phyloP scores from a whole-genome alignment of 2,797 vertebrate species.

The Poeciliopsis infans region DNA sequence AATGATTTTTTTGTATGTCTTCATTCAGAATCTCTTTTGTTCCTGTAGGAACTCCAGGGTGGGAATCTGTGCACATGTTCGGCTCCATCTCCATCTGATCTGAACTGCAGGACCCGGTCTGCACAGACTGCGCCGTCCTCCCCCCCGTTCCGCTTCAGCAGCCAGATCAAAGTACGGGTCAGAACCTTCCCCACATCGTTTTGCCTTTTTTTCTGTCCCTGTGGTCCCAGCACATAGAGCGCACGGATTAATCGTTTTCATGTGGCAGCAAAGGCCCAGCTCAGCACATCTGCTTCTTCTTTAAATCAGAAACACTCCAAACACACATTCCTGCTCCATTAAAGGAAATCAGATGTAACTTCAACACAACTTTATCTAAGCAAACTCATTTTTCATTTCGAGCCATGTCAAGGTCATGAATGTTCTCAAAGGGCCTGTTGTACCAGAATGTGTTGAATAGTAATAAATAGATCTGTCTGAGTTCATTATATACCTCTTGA shows the following conservation, averaged over 20 bases:
- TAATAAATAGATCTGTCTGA: no score
- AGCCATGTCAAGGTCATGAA: no score
- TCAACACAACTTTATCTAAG: background rate
- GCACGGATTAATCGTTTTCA: constrained; percentile 53
- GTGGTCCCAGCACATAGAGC: constrained; percentile 17
- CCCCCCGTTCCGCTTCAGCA: constrained; percentile 56
- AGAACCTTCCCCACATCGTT: constrained; percentile 13
- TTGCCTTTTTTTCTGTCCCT: constrained; percentile 17
- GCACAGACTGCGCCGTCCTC: constrained; percentile 47
- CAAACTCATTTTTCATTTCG: no score
- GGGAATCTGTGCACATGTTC: constrained; percentile 61
- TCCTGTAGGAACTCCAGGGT: constrained; percentile 81
- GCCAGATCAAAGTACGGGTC: constrained; percentile 66
- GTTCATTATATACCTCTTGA: no score
- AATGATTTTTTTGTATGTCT: background rate
- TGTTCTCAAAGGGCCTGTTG: no score
- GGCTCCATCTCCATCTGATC: constrained; percentile 44
- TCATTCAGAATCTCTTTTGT: background rate
- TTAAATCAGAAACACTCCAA: constrained; percentile 51
- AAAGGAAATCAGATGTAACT: constrained; percentile 20
- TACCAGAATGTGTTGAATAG: no score
- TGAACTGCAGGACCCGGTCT: constrained; percentile 27
- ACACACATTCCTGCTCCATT: constrained; percentile 56
- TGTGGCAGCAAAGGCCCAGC: constrained; percentile 44
- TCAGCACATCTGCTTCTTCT: constrained; percentile 61